Conservation (phyloP, 2,888 invertebrate genomes). For the Myopa tessellatipennis region DNA sequence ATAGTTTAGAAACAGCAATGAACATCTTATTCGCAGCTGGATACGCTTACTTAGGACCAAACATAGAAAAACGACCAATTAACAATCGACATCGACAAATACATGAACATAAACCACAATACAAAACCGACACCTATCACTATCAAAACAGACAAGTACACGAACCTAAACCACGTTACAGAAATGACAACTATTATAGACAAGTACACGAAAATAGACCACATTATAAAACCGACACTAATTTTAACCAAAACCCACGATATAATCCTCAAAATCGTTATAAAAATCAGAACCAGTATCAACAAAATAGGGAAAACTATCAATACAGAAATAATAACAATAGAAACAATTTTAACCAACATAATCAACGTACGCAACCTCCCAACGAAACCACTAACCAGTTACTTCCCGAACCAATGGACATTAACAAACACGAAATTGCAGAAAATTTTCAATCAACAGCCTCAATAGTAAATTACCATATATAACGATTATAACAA, state of each 20-base stretch:
- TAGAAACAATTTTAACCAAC: background rate
- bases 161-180: too few relatives aligned
- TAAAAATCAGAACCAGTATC: background rate
- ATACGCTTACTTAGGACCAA: background rate
- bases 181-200: too few relatives aligned
- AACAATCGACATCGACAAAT: conserved; percentile 1
- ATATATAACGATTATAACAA: background rate
- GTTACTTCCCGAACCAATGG: background rate
- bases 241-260: background rate
- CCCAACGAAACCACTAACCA: background rate
- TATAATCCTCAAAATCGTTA: background rate
- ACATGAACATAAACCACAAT: too few relatives aligned
- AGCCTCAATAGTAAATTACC: background rate
- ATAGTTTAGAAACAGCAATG: conserved; percentile 43
- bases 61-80: background rate
- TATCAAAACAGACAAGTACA: too few relatives aligned
- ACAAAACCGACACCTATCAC: too few relatives aligned
- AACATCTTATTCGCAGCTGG: conserved; percentile 43
- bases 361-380: background rate
- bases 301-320: background rate
- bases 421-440: background rate
- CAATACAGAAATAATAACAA: background rate
- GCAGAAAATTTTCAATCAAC: too few relatives aligned
- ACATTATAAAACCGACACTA: background rate
- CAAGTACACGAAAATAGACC: too few relatives aligned